Conservation (phyloP, 2,113 vertebrate species). For the Scomber japonicus region DNA sequence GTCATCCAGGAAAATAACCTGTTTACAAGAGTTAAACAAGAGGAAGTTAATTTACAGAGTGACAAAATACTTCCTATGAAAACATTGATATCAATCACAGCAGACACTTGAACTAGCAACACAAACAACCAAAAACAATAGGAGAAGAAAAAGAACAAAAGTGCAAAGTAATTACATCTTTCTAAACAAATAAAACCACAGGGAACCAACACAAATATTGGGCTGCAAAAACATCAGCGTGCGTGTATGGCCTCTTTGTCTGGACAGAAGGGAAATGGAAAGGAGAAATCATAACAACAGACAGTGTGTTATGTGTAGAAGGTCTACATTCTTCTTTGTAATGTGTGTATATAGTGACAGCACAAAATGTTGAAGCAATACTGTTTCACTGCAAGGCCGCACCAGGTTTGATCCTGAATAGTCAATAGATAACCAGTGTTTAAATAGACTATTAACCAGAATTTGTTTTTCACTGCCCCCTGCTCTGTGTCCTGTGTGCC, state of each 20-base stretch:
- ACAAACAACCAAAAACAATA: neutral
- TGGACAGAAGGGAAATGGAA: neutral
- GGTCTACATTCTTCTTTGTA: neutral
- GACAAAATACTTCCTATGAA: neutral
- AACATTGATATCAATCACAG: neutral
- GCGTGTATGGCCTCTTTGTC: neutral
- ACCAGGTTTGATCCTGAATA: neutral
- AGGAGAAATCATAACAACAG: neutral
- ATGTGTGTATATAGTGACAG: neutral
- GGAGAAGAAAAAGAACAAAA: too few species aligned
- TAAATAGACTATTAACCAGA: conserved; percentile 17
- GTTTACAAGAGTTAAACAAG: conserved; percentile 17
- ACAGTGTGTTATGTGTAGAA: neutral
- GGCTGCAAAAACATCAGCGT: neutral
- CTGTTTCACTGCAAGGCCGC: neutral
- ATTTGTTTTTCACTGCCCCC: neutral
- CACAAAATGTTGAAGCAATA: neutral
- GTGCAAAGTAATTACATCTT: neutral
- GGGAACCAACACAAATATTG: neutral
- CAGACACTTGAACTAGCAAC: neutral
- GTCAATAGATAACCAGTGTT: conserved; percentile 45
- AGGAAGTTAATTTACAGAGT: neutral
- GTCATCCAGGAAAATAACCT: conserved; percentile 97
- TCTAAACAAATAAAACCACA: neutral
- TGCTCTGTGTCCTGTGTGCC: neutral